Conservation (phyloP, 2,113 vertebrate species). For the Tenebrosternarchus preto region DNA sequence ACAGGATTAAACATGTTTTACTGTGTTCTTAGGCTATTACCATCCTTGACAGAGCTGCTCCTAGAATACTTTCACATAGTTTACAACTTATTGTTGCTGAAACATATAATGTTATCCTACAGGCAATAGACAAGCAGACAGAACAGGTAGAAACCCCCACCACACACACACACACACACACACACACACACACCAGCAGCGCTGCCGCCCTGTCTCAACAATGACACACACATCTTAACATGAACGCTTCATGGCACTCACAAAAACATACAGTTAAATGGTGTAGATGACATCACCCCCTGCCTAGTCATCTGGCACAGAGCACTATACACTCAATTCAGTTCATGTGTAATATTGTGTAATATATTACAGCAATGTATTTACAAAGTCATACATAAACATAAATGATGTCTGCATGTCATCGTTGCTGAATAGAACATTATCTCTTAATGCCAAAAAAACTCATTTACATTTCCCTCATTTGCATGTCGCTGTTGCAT, state of each 20-base stretch:
- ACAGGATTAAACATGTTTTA: too few species aligned
- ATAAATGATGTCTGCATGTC: not conserved
- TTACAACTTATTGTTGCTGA: too few species aligned
- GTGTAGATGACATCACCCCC: too few species aligned
- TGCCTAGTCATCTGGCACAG: not conserved
- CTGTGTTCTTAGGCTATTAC: too few species aligned
- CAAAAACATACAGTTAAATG: not conserved
- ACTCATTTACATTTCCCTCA: conserved; percentile 4
- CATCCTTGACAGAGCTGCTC: too few species aligned
- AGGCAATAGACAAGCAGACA: not conserved
- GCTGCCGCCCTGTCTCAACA: too few species aligned
- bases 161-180: not conserved
- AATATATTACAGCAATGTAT: conserved; percentile 9
- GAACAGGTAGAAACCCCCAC: not conserved
- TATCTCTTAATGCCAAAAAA: too few species aligned
- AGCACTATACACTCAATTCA: not conserved
- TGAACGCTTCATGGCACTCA: not conserved
- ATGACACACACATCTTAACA: too few species aligned
- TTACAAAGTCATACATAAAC: not conserved
- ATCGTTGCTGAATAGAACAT: not conserved
- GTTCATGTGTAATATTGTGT: not conserved
- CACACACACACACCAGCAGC: not conserved
- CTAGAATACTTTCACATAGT: too few species aligned
- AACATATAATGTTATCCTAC: not conserved
- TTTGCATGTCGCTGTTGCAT: not conserved